A percentile compares a stretch with the other conserved stretches of the same genome.
phyloP scores from a whole-genome alignment of 2,888 invertebrate species.

The Mimachlamys varia region DNA sequence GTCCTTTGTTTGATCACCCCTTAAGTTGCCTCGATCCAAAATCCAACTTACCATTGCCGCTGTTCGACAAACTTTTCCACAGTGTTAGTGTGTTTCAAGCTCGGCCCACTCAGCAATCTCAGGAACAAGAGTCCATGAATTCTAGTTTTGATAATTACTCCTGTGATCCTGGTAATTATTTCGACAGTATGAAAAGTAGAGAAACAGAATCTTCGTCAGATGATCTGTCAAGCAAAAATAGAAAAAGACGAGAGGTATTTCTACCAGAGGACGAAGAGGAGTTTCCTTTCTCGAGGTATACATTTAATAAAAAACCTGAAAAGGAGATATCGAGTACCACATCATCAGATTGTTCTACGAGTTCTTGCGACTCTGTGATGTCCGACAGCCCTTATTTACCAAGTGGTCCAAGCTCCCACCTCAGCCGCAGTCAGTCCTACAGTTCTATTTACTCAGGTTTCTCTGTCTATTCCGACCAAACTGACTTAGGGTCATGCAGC shows the following conservation, averaged over 20 bases:
- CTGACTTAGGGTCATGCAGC: background rate
- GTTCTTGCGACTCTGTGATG: conserved; percentile 40
- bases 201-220: background rate
- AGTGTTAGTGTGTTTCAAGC: conserved; percentile 58
- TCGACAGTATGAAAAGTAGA: background rate
- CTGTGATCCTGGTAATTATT: background rate
- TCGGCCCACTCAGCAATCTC: conserved; percentile 29
- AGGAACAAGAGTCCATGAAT: background rate
- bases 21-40: background rate
- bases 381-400: background rate
- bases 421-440: background rate
- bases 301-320: conserved; percentile 64
- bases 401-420: background rate
- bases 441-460: background rate
- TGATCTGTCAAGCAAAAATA: too few relatives aligned
- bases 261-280: conserved; percentile 72
- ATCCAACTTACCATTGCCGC: background rate
- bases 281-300: conserved; percentile 66
- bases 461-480: background rate
- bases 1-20: background rate
- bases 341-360: conserved; percentile 44
- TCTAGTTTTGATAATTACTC: background rate
- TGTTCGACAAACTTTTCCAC: conserved; percentile 51
- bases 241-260: conserved; percentile 57
- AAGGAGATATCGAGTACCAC: conserved; percentile 36